phyloP scores from a whole-genome alignment of 2,113 vertebrate genomes.

The Struthidea cinerea region DNA sequence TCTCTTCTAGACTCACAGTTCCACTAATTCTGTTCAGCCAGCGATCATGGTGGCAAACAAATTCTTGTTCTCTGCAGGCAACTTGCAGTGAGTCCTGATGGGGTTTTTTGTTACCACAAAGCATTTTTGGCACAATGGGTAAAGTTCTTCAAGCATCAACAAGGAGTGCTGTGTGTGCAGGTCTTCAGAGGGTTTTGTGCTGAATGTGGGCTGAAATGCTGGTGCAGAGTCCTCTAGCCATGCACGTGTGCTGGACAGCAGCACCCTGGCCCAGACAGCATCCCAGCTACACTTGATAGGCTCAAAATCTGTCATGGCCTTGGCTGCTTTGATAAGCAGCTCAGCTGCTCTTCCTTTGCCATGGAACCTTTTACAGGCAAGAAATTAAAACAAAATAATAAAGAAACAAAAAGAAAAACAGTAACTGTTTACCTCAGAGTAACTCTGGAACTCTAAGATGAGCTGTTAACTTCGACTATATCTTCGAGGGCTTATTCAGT shows the following conservation, averaged over 20 bases:
- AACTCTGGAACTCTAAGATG: not conserved
- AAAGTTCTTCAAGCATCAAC: not conserved
- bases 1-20: not conserved
- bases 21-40: not conserved
- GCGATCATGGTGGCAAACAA: not conserved
- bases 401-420: not conserved
- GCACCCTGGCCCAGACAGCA: not conserved
- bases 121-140: not conserved
- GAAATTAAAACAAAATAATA: not conserved
- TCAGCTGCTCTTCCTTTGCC: not conserved
- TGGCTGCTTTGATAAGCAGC: not conserved
- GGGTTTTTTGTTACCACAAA: not conserved
- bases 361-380: not conserved
- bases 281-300: not conserved
- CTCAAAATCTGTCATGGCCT: not conserved
- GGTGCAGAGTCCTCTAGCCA: not conserved
- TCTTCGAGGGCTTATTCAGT: not conserved
- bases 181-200: not conserved
- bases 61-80: not conserved
- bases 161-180: not conserved
- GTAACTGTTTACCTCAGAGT: not conserved
- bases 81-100: not conserved
- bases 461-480: not conserved
- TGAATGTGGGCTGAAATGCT: not conserved
- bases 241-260: rapidly evolving